Evolutionary conservation across 1,140 invertebrate genomes (phyloP), one percentile per base, ranked within the genome.

Genomic region (Drosophila leontia): DNA sequence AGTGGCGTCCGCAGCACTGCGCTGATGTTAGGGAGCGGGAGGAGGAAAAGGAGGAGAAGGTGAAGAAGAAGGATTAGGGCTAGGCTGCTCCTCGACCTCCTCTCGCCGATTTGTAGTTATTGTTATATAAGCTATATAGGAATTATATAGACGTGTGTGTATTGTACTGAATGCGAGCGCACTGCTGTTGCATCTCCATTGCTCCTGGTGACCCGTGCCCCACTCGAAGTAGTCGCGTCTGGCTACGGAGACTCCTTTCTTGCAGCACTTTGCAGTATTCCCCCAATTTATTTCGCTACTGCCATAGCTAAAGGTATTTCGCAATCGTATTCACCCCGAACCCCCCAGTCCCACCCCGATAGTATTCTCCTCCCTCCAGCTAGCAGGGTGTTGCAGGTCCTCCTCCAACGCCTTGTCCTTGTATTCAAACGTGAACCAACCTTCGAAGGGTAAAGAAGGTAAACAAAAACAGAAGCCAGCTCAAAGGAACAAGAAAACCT

Each of bases 1-100:
- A 92, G 91, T 92, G 91, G 91, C 91, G 91, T 85, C 78, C 81
- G 45, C 84, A 84, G 84, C 84, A 69, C 55, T 80, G 83, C 77
- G 84, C 83, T 84, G 77, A 61, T 44, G 58, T 88, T 35, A 59
- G 62, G 58, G 75, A 78, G 69, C 81, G 62, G 64, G 85, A 88
- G 63, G 80, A 80, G 59, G 65, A 68, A 45, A 59, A 41, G 42
- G 59, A 62, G 29, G 0, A 15, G 45, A 15, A 48, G 13, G 32
- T 8, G 32, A 9, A 67, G 42, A 17, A 37, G n/a, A 17, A 63
- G 53, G 50, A n/a, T 19, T 23, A 47, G 75, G n/a, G 23, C 29
- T 37, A 19, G 32, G 12, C 8, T 56, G 34, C 32, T 51, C 39
- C 53, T 39, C 17, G 19, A 6, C 45, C 59, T 55, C 63, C 60